phyloP scores from a whole-genome alignment of 2,113 vertebrate species.

The Eolophus roseicapilla region DNA sequence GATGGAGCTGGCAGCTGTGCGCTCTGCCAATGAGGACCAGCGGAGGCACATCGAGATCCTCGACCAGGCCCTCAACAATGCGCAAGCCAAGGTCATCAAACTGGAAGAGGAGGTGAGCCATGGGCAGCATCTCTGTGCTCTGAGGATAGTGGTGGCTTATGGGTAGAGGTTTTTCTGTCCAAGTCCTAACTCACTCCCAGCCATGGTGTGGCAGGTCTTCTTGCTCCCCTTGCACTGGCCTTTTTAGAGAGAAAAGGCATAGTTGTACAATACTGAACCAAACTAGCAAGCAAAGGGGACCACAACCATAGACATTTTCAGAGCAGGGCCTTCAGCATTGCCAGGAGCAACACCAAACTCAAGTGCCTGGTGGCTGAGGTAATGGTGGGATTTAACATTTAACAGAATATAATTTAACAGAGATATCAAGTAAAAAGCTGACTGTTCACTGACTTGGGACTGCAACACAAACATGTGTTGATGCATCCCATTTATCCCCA shows the following conservation, averaged over 20 bases:
- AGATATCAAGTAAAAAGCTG: background rate
- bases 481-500: background rate
- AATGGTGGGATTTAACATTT: background rate
- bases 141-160: background rate
- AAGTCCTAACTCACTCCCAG: background rate
- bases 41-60: slow-evolving; percentile 83
- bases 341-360: background rate
- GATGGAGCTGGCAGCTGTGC: slow-evolving; percentile 77
- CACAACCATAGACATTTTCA: background rate
- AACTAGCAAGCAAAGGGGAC: background rate
- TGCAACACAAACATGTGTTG: background rate
- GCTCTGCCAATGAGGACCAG: slow-evolving; percentile 81
- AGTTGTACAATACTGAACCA: background rate
- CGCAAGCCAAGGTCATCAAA: slow-evolving; percentile 83
- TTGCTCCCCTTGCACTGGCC: background rate
- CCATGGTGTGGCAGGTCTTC: background rate
- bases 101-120: slow-evolving; percentile 84
- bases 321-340: background rate
- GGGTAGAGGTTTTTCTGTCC: background rate
- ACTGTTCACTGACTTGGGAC: background rate
- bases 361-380: background rate
- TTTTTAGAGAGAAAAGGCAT: background rate
- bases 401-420: background rate
- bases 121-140: background rate
- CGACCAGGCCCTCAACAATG: slow-evolving; percentile 83